These are phyloP conservation scores for Thunnus maccoyii DNA, from an alignment of 2,113 vertebrate genomes.

Conservation along the genomic window DNA sequence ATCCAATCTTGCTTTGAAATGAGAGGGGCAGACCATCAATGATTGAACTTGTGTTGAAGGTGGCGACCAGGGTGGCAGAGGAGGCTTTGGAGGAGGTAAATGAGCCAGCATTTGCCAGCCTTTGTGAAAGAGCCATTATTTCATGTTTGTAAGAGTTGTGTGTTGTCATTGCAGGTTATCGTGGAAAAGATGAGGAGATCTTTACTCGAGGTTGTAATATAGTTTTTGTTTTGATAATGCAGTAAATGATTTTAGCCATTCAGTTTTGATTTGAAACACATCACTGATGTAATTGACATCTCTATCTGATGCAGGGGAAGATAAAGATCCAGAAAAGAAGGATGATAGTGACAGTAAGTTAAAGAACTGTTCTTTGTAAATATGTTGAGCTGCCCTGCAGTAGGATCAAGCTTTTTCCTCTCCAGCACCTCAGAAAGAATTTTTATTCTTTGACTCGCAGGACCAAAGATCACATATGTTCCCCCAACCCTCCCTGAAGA, in stretches of 20 bases:
- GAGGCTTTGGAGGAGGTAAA: conserved; percentile 73
- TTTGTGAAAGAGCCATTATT: background rate
- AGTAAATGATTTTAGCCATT: background rate
- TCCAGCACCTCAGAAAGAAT: fast-evolving
- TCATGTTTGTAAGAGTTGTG: background rate
- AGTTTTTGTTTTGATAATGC: background rate
- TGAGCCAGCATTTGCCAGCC: background rate
- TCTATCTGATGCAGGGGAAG: conserved; percentile 1
- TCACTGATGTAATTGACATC: background rate
- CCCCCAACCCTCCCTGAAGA: conserved; percentile 91
- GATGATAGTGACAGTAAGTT: conserved; percentile 61
- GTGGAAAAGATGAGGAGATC: conserved; percentile 76
- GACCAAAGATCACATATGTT: conserved; percentile 90
- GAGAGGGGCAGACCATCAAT: background rate
- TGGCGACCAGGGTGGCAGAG: conserved; percentile 30
- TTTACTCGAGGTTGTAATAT: conserved; percentile 57
- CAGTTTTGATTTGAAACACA: fast-evolving
- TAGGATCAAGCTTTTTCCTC: background rate
- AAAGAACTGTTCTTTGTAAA: background rate
- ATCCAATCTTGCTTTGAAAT: background rate
- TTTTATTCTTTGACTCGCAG: conserved; percentile 68
- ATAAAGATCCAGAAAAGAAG: background rate
- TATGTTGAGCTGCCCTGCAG: fast-evolving
- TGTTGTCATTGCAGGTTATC: conserved; percentile 70
- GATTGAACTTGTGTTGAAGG: conserved; percentile 50